Percentiles rank a stretch among this genome's conserved stretches.
phyloP scores from a whole-genome alignment of 2,113 vertebrate genomes.

The Cinclus mexicanus region DNA sequence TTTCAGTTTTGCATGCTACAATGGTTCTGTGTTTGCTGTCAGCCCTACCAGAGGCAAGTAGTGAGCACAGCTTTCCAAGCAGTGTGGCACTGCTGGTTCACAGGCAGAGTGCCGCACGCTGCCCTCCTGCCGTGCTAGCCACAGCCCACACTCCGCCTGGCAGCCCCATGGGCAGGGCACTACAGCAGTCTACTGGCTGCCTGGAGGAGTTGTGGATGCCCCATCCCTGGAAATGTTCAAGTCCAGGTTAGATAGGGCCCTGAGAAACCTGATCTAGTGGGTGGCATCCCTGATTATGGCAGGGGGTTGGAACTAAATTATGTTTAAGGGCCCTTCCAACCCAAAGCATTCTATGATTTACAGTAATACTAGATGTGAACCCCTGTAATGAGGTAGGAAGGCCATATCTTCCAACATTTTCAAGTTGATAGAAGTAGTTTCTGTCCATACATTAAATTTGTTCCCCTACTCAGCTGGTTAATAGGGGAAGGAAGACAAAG shows the following conservation, averaged over 20 bases:
- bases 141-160: fast-evolving
- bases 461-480: background rate
- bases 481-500: background rate
- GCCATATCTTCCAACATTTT: background rate
- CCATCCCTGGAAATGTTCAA: background rate
- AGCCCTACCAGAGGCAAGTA: background rate
- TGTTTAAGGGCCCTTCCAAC: background rate
- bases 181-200: background rate
- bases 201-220: background rate
- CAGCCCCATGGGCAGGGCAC: fast-evolving
- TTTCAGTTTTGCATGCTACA: background rate
- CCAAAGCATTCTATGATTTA: background rate
- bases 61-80: background rate
- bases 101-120: fast-evolving
- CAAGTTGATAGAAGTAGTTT: background rate
- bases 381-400: background rate
- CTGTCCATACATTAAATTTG: background rate
- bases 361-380: background rate
- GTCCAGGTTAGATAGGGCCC: background rate
- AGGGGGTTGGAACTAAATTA: background rate
- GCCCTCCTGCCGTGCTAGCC: background rate
- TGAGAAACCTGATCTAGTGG: background rate
- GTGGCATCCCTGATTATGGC: background rate
- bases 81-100: background rate
- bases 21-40: background rate